Evolutionary conservation across 2,113 vertebrate species (phyloP).

Genomic region (Chaetorhynchus papuensis): DNA sequence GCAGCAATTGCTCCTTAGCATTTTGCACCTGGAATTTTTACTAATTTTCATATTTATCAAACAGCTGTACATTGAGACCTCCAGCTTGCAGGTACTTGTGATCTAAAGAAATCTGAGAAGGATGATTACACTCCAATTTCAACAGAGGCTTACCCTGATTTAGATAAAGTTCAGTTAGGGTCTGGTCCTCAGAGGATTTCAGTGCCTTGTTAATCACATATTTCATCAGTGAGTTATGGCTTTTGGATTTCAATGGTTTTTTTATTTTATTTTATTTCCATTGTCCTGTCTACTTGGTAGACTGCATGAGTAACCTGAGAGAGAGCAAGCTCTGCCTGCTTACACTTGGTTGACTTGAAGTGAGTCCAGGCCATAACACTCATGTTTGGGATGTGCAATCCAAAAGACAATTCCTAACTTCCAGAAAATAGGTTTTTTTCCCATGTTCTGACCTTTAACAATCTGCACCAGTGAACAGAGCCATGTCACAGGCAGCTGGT

Average conservation of each 20-base stretch:
- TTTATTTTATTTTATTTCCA: background rate
- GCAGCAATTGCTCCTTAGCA: background rate
- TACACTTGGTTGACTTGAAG: background rate
- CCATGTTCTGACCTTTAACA: background rate
- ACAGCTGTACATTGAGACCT: background rate
- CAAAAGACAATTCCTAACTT: background rate
- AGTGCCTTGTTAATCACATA: background rate
- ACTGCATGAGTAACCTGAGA: background rate
- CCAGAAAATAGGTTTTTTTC: background rate
- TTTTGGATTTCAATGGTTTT: background rate
- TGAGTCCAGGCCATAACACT: background rate
- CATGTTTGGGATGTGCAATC: background rate
- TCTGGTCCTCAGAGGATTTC: background rate
- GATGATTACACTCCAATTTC: background rate
- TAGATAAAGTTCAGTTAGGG: background rate
- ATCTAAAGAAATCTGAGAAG: background rate
- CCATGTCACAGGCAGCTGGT: background rate
- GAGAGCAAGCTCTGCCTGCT: background rate
- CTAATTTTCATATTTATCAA: background rate
- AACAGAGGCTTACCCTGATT: background rate
- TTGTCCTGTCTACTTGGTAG: background rate
- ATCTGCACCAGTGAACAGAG: background rate
- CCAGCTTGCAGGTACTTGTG: background rate
- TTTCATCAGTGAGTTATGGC: background rate
- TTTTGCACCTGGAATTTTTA: background rate